Evolutionary conservation across 2,797 vertebrate species (phyloP), one percentile per base, ranked within the genome.

Genomic region (Squalus acanthias): DNA sequence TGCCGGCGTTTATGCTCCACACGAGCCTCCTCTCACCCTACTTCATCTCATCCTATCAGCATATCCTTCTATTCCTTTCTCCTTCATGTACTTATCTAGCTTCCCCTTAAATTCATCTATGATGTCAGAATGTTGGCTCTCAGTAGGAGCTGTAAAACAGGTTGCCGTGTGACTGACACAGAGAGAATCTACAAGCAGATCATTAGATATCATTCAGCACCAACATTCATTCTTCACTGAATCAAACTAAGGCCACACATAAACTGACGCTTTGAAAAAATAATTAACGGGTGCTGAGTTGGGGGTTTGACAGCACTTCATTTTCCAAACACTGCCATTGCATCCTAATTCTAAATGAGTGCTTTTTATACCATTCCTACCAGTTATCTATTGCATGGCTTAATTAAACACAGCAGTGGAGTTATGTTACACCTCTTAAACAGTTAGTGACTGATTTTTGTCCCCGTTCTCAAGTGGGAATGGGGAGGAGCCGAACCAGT

Each of bases 261-360:
- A 69, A 95, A 95, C n/a, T 95, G 67, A 95, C 39, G 3, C 39
- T 70, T 95, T 95, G 93, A 70, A 95, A 39, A 94, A 70, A 94
- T 94, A 95, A 95, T 50, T 70, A 94, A 9, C n/a, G 39, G 8
- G 67, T 46, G 39, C 24, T 69, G 65, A 94, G 15, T 39, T 50
- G 65, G 65, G 74, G 20, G 46, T 95, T 72, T 95, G 93, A 46
- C 65, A 95, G 93, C 67, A 39, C 15, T 29, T 46, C 93, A 95
- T 67, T 93, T 93, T 93, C 89, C 89, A 39, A 92, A 94, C 92
- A 69, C 92, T 94, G 33, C n/a, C 39, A 94, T 94, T 74, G 67
- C 67, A 50, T 50, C 26, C 65, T 50, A 63, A 70, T 95, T 70
- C 87, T 95, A 72, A 50, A 70, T 46, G 10, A 50, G 20, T 50